Base-by-base conservation (phyloP, 1,140 invertebrate species). In the Hycleus cichorii region DNA sequence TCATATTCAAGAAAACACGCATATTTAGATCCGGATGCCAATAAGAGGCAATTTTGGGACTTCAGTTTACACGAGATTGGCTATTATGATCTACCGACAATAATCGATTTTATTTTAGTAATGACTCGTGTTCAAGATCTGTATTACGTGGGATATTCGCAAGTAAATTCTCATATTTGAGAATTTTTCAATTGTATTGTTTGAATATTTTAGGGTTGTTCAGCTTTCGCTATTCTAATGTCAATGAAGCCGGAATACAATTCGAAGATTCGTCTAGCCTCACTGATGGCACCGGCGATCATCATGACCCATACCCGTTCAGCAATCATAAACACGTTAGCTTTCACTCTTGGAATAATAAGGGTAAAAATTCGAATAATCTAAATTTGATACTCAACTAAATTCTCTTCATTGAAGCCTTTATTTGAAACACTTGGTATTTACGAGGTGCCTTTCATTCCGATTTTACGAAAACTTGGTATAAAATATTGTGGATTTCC, bases 61-160 rank as follows among this genome's bases (percentile, higher is more conserved):
- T 70, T 86, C 66, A 80, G 76, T 77, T 84, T 61, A 59, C 65
- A 72, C 55, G 62, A 89, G 72, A 85, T 88, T 70, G 85, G 83
- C 1, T 69, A 75, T 6, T 83, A 81, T 62, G 87, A 89, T 72
- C 57, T 88, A 18, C 84, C 87, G 4, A 77, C 85, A 1, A 81
- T 82, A 70, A 76, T 91, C 39, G 81, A 89, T 66, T 83, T 83
- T 66, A 77, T 87, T n/a, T 60, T 88, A 5, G 70, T 74, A 2
- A 65, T 61, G 38, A 88, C 84, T 3, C 72, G 72, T 3, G 69
- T 74, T 8, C 63, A 67, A 26, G 74, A 80, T 51, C 51, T 46
- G 74, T 77, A 49, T 60, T 84, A 82, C 40, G 69, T 84, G 39
- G 84, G 83, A 8, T 85, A 90, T 68, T 86, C 83, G 1, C 83